Conservation (phyloP, 1,140 invertebrate species). For the Gonioctena quinquepunctata region DNA sequence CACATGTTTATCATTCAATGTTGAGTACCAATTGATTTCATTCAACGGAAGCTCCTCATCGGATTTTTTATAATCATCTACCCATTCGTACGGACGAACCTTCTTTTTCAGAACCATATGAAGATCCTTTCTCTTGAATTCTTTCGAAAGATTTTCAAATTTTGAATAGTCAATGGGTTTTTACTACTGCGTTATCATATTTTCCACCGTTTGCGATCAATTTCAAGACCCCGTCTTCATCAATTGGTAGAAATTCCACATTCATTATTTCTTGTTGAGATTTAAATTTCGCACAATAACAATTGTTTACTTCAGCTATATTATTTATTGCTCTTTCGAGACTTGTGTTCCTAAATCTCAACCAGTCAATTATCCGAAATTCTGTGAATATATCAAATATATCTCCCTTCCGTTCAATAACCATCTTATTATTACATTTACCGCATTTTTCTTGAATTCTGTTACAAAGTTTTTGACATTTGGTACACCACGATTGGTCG, state of each 20-base stretch:
- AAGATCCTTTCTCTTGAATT: conserved; percentile 25
- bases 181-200: conserved; percentile 6
- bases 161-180: conserved; percentile 22
- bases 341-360: conserved; percentile 13
- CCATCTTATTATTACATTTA: not conserved
- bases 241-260: conserved; percentile 16
- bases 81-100: conserved; percentile 23
- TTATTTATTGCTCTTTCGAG: conserved; percentile 12
- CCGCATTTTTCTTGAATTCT: conserved; percentile 20
- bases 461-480: conserved; percentile 19
- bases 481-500: not conserved
- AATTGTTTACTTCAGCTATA: conserved; percentile 13
- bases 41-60: conserved; percentile 7
- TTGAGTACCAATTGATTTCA: conserved; percentile 20
- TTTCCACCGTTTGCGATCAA: conserved; percentile 13
- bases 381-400: not conserved
- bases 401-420: conserved; percentile 9
- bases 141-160: conserved; percentile 20
- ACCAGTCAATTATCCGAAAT: conserved; percentile 14
- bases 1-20: no score
- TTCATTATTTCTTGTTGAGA: conserved; percentile 7
- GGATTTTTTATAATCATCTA: conserved; percentile 23
- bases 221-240: conserved; percentile 9
- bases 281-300: conserved; percentile 19
- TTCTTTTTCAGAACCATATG: conserved; percentile 19